Evolutionary conservation across 1,140 invertebrate species (phyloP).

Genomic region (Bombus sylvicola): DNA sequence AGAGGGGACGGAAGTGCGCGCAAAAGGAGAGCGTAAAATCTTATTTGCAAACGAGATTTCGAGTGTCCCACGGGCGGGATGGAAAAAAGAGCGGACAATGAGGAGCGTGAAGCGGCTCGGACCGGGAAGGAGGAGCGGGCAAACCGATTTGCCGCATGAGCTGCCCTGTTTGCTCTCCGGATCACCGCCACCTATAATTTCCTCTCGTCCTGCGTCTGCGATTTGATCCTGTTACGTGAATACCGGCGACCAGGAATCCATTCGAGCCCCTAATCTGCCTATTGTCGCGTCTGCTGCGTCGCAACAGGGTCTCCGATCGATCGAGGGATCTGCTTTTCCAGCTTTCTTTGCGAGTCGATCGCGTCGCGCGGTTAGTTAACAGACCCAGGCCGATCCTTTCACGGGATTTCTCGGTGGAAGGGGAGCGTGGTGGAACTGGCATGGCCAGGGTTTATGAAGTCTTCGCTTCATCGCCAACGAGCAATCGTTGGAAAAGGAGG

Average conservation of each 20-base stretch:
- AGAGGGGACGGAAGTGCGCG: not conserved
- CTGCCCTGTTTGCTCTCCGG: conserved; percentile 66
- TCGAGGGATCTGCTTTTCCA: not conserved
- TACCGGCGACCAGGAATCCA: conserved; percentile 38
- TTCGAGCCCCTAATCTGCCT: conserved; percentile 52
- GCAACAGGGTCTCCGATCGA: not conserved
- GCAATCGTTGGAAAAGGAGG: not conserved
- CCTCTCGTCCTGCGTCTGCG: not conserved
- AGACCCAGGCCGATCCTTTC: not conserved
- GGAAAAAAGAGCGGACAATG: conserved; percentile 24
- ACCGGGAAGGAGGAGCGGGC: conserved; percentile 6
- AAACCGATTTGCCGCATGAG: conserved; percentile 73
- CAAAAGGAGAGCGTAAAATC: conserved; percentile 42
- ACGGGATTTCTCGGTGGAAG: no score
- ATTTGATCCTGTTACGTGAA: conserved; percentile 41
- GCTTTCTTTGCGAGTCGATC: conserved; percentile 31
- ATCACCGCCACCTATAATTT: conserved; percentile 63
- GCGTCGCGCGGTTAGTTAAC: not conserved
- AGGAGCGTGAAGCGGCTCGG: conserved; percentile 45
- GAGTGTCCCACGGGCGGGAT: conserved; percentile 30
- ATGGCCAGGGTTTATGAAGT: not conserved
- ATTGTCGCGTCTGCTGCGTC: conserved; percentile 17
- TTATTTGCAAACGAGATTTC: conserved; percentile 71
- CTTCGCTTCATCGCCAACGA: not conserved
- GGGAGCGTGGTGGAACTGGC: no score